Conservation (phyloP, 2,797 vertebrate genomes). For the Schizopygopsis pylzovi region DNA sequence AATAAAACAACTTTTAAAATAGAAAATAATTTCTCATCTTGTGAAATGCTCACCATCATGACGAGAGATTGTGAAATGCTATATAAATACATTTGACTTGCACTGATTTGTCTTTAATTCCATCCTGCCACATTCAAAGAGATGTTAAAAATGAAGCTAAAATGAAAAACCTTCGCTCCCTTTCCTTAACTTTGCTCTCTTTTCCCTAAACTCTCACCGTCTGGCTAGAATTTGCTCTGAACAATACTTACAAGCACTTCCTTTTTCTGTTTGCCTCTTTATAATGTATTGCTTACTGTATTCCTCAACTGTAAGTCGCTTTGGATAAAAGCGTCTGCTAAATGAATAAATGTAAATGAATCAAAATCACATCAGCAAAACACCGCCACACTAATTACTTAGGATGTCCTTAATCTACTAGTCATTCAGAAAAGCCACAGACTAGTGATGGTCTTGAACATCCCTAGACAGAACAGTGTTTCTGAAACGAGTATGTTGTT, state of each 20-base stretch:
- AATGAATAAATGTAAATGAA: background rate
- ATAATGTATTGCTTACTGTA: too few species aligned
- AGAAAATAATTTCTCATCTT: too few species aligned
- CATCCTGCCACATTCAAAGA: background rate
- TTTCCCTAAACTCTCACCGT: too few species aligned
- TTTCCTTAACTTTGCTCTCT: too few species aligned
- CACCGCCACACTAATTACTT: background rate
- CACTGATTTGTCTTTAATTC: background rate
- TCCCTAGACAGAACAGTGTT: background rate
- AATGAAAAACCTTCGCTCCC: background rate
- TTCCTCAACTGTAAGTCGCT: too few species aligned
- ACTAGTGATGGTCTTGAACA: background rate
- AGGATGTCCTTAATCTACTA: background rate
- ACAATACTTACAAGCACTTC: too few species aligned
- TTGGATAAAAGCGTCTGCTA: too few species aligned
- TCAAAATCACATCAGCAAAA: background rate
- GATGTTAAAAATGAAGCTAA: background rate
- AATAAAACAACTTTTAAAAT: too few species aligned
- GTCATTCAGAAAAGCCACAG: background rate
- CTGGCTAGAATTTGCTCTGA: too few species aligned
- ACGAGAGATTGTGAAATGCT: background rate
- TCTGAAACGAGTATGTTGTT: background rate
- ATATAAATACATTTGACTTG: background rate
- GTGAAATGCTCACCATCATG: background rate
- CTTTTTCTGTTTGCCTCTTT: too few species aligned